These are phyloP conservation scores for Coturnix japonica DNA, from an alignment of 2,113 vertebrate genomes.

Conservation along the genomic window DNA sequence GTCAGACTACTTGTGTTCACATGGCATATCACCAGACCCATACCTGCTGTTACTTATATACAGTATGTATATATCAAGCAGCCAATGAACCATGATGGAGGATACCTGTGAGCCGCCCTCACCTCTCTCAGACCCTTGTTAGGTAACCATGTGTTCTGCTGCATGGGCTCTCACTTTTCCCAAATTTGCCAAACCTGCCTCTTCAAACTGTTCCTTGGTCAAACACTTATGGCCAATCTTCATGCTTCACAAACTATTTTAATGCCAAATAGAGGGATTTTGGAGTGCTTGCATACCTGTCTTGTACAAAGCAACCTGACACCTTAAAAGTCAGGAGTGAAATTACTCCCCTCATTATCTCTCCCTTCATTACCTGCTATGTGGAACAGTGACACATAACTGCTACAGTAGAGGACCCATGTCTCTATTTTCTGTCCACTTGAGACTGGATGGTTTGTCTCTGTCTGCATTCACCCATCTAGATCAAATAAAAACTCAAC, in stretches of 20 bases:
- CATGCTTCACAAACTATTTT: not conserved
- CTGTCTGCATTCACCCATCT: conserved; percentile 30
- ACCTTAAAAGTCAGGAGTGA: not conserved
- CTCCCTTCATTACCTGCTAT: not conserved
- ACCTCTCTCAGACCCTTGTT: not conserved
- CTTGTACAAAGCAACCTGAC: not conserved
- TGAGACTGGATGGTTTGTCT: conserved; percentile 40
- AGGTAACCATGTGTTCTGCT: rapidly evolving
- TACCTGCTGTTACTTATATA: rapidly evolving
- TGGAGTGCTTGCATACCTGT: not conserved
- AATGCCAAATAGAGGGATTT: not conserved
- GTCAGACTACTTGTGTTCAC: not conserved
- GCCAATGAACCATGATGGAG: too few species aligned
- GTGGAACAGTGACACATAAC: not conserved
- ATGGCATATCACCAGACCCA: not conserved
- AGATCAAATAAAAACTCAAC: conserved; percentile 44
- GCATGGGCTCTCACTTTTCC: not conserved
- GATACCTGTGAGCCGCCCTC: not conserved
- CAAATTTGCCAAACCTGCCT: not conserved
- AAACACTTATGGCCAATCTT: not conserved
- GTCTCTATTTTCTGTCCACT: conserved; percentile 27
- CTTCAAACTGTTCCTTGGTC: not conserved
- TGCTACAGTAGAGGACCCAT: not conserved
- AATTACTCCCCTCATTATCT: not conserved
- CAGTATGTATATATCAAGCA: not conserved